Conservation (phyloP, 2,888 invertebrate genomes). For the Phyllotreta striolata region DNA sequence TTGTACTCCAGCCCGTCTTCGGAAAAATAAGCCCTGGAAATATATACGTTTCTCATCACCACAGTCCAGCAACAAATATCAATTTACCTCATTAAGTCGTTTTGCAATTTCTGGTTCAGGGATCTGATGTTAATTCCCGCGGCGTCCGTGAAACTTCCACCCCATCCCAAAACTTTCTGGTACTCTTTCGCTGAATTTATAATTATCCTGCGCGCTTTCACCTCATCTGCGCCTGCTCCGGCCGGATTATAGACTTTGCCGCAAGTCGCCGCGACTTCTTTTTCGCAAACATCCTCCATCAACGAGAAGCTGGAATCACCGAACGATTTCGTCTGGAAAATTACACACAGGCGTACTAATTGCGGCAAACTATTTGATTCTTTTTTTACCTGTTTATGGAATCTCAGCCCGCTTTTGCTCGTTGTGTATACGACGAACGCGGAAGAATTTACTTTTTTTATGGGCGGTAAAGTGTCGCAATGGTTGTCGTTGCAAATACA, state of each 20-base stretch:
- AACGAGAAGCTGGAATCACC: neutral
- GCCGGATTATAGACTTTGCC: neutral
- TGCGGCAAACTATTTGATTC: neutral
- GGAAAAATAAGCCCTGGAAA: slow-evolving; percentile 67
- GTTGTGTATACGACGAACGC: slow-evolving; percentile 67
- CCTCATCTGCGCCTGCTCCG: neutral
- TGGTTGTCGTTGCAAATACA: slow-evolving; percentile 77
- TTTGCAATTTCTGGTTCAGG: slow-evolving; percentile 64
- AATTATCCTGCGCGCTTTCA: neutral
- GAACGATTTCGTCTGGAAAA: neutral
- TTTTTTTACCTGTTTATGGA: slow-evolving; percentile 32
- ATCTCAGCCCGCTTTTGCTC: slow-evolving; percentile 67
- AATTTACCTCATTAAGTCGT: slow-evolving; percentile 62
- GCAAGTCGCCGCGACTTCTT: neutral
- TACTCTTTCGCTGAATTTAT: slow-evolving; percentile 48
- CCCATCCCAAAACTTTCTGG: slow-evolving; percentile 81
- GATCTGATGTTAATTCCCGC: slow-evolving; percentile 73
- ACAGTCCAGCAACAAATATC: neutral
- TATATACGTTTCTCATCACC: neutral
- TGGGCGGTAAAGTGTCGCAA: slow-evolving; percentile 72
- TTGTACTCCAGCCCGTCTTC: slow-evolving; percentile 78
- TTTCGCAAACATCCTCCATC: slow-evolving; percentile 5
- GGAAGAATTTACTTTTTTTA: slow-evolving; percentile 48
- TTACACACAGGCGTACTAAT: neutral
- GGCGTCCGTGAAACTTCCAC: slow-evolving; percentile 78